phyloP scores from a whole-genome alignment of 2,888 invertebrate species.

The Papilio elwesi region DNA sequence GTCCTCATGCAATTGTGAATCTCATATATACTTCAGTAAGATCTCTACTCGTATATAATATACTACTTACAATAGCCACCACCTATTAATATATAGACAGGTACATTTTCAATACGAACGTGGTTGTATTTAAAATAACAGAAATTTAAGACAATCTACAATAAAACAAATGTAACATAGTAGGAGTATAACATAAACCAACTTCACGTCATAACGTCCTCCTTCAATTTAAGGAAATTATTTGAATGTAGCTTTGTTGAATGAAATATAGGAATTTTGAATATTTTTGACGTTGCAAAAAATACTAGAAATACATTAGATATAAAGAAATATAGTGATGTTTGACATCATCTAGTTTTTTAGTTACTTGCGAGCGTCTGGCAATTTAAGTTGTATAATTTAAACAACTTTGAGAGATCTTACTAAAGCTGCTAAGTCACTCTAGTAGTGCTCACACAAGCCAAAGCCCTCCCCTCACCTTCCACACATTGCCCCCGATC shows the following conservation, averaged over 20 bases:
- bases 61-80: constrained; percentile 38
- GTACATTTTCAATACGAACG: background rate
- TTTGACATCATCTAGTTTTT: background rate
- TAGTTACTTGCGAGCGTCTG: background rate
- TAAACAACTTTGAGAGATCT: constrained; percentile 61
- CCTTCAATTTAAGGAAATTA: too few species aligned
- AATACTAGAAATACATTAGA: too few species aligned
- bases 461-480: constrained; percentile 83
- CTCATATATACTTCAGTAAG: constrained; percentile 65
- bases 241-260: too few species aligned
- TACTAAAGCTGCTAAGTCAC: constrained; percentile 65
- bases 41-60: constrained; percentile 54
- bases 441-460: constrained; percentile 62
- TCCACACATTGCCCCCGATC: constrained; percentile 73
- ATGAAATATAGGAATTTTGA: too few species aligned
- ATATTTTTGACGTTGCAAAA: too few species aligned
- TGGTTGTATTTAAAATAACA: background rate
- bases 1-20: constrained; percentile 65
- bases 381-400: constrained; percentile 7
- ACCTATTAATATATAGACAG: constrained; percentile 31
- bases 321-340: too few species aligned
- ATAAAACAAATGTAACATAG: background rate
- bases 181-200: background rate
- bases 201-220: background rate
- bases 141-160: background rate